Percentiles rank a stretch among this genome's conserved stretches.
phyloP scores from a whole-genome alignment of 35 echinoderm and acorn worm genomes.

The Ophioderma brevispina region DNA sequence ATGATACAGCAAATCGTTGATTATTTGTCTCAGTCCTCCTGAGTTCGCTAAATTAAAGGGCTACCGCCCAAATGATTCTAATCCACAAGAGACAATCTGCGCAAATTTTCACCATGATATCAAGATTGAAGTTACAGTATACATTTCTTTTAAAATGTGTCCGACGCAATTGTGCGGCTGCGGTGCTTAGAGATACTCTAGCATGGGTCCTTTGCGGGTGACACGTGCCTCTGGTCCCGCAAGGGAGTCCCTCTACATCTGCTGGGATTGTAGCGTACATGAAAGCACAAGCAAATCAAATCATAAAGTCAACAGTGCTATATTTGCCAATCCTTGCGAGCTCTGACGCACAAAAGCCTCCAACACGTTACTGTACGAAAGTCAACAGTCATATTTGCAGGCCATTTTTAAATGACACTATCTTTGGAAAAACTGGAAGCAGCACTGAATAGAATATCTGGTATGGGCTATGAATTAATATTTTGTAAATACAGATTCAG shows the following conservation, averaged over 20 bases:
- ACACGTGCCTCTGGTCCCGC: conserved; percentile 2
- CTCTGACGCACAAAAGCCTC: neutral
- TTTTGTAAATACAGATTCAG: neutral
- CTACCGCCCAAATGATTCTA: neutral
- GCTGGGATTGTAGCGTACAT: neutral
- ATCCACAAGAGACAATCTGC: neutral
- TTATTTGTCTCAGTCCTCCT: too few relatives aligned
- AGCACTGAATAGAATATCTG: neutral
- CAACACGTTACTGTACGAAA: neutral
- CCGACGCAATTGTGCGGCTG: neutral
- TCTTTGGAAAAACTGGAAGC: neutral
- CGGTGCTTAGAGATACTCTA: neutral
- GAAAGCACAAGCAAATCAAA: neutral
- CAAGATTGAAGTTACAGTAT: neutral
- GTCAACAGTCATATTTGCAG: conserved; percentile 13
- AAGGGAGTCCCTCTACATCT: neutral
- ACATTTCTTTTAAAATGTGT: neutral
- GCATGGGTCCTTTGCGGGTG: neutral
- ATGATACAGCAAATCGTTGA: too few relatives aligned
- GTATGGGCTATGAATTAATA: conserved; percentile 1
- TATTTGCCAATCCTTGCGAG: neutral
- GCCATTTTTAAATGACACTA: neutral
- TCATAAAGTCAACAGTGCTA: neutral
- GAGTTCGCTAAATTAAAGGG: too few relatives aligned
- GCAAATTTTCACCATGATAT: neutral